A percentile compares a stretch with the other conserved stretches of the same genome.
These are phyloP conservation scores for Melanchra persicariae DNA, from an alignment of 2,888 invertebrate genomes.

Conservation along the genomic window DNA sequence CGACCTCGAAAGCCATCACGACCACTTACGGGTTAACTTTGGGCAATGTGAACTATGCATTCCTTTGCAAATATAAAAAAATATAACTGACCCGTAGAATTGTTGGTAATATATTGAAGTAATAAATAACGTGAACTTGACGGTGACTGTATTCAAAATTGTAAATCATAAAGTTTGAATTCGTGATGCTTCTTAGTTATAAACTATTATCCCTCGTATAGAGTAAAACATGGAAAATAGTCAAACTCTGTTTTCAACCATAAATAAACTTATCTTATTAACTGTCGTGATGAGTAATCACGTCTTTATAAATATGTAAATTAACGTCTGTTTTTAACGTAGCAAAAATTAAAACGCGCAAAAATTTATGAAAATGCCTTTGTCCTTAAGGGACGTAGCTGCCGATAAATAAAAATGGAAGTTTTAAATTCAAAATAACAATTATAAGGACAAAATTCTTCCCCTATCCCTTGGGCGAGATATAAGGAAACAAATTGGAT, in stretches of 20 bases:
- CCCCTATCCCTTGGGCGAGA: conserved; percentile 86
- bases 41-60: conserved; percentile 73
- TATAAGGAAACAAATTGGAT: conserved; percentile 90
- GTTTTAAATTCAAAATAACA: conserved; percentile 87
- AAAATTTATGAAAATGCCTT: conserved; percentile 66
- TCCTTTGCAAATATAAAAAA: conserved; percentile 65
- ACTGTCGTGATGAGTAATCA: conserved; percentile 56
- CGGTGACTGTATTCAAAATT: conserved; percentile 35
- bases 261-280: conserved; percentile 58
- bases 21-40: conserved; percentile 84
- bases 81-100: conserved; percentile 44
- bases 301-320: conserved; percentile 61
- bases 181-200: conserved; percentile 24
- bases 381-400: conserved; percentile 64
- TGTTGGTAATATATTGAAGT: conserved; percentile 29
- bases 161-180: conserved; percentile 44
- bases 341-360: conserved; percentile 62
- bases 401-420: conserved; percentile 75
- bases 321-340: conserved; percentile 57
- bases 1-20: conserved; percentile 81
- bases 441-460: conserved; percentile 87
- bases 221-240: conserved; percentile 11
- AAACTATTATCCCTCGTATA: conserved; percentile 15
- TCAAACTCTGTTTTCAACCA: conserved; percentile 33
- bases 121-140: conserved; percentile 39